Conservation (phyloP, 92 coral and sea anemone species). For the Metridium senile region DNA sequence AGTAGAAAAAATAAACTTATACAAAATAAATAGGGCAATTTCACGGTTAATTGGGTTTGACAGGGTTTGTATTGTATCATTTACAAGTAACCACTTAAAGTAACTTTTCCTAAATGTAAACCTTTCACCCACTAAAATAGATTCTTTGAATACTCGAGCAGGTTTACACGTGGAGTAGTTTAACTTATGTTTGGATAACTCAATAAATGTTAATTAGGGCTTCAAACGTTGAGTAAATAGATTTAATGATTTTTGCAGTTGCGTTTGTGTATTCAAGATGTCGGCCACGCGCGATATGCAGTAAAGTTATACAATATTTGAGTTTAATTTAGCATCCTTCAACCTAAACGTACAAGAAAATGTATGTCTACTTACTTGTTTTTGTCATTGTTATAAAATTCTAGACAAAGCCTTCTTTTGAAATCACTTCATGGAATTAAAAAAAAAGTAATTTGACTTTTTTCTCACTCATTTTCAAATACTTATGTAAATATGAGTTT, state of each 20-base stretch:
- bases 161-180: slow-evolving; percentile 1
- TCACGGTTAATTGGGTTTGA: not conserved
- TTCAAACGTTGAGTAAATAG: not conserved
- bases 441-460: not conserved
- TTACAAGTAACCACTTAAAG: not conserved
- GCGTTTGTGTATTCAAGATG: not conserved
- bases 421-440: too few species aligned
- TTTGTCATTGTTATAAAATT: not conserved
- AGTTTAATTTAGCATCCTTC: not conserved
- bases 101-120: not conserved
- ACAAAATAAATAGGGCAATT: not conserved
- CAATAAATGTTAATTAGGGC: not conserved
- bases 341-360: not conserved
- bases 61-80: not conserved
- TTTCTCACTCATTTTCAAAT: not conserved
- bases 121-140: not conserved
- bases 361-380: not conserved
- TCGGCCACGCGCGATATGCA: not conserved
- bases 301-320: not conserved
- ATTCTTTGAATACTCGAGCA: not conserved
- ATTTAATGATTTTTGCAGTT: slow-evolving; percentile 3
- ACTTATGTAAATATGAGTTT: not conserved
- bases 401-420: not conserved
- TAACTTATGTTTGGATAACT: not conserved
- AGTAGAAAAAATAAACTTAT: not conserved